Base-by-base conservation (phyloP, 1,140 invertebrate species). In the Subanguina moxae region DNA sequence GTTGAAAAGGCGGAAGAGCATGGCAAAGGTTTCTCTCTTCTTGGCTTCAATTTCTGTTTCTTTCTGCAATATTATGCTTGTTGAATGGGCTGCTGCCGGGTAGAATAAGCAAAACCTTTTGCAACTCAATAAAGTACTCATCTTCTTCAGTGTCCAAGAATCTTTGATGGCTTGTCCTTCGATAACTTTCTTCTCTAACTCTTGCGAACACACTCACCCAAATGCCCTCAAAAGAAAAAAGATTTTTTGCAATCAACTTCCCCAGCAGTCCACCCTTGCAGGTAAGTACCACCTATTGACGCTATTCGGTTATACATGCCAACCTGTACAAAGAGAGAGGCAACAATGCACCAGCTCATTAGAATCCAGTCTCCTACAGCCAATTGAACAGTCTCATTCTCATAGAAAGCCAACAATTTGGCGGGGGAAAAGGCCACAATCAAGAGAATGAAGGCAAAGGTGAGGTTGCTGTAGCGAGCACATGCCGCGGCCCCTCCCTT, bases 331-430 rank as follows among this genome's bases (percentile, higher is more conserved):
- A 80, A 64, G 15, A 82, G 21, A 9, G 80, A 70, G 28, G 80
- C 77, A 1, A 82, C 28, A 42, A 82, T 67, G 46, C 72, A 78
- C 80, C 81, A 82, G 17, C 75, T 28, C 59, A 82, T 74, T 28
- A 82, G 71, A 45, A 82, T 69, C 61, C 71, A 79, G 58, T 82
- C 78, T 30, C 79, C 80, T 42, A 82, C 70, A 19, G 75, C 80
- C 52, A 77, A 62, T 43, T 58, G 52, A 8, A 80, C 48, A 42
- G 76, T 68, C 19, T 80, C 57, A 57, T 82, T 76, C 63, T 82
- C 80, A 42, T 74, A 73, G 48, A 82, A 79, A 21, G 80, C 79
- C 0, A 82, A 75, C 1, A 82, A 57, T 76, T 82, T 82, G 5
- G 80, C 73, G 5, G 80, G 80, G 1, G 78, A 80, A 19, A 80